Base-by-base conservation (phyloP, 92 coral and sea anemone species). In the Metridium senile region DNA sequence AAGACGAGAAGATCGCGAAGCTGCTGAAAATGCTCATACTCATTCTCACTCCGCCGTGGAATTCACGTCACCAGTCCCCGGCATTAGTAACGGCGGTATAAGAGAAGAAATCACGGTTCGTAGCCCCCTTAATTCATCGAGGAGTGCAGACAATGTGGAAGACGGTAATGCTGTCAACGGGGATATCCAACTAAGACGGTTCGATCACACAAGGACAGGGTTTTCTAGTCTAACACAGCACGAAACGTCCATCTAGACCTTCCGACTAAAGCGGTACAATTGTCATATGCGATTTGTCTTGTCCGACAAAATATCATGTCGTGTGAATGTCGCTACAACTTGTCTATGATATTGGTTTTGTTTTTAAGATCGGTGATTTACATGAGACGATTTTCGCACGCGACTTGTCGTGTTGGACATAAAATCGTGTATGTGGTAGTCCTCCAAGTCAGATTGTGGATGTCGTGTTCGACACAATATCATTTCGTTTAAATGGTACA, bases 1-100 rank as follows among this genome's bases (percentile, higher is more conserved):
- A 89, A 70, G 88, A 52, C 86, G 83, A 74, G 90, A 87, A 77
- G 84, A 79, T 0, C 73, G 76, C 9, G 84, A 79, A 70, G 84
- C 70, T 2, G 84, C 84, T 19, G 84, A 79, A 33, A 71, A 79
- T 26, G 16, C 45, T 13, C 76, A 31, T 26, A 10, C 25, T 21
- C 35, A 79, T 53, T n/a, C 25, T 25, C 35, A 79, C 59, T 69
- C 76, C 27, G 56, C 11, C 58, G 33, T 28, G 19, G 84, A 70
- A 49, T 57, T 68, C 69, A 34, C 84, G 22, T 79, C 84, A 1
- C 84, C 84, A 21, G 84, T 79, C 26, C 84, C 84, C 21, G 84
- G 84, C 0, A 79, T 77, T 17, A 74, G 22, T 23, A 2, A 13
- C n/a, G 62, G 74, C 19, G 0, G 18, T 29, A 33, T n/a, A n/a